Percentiles rank a stretch among this genome's conserved stretches.
phyloP scores from a whole-genome alignment of 2,113 vertebrate genomes.

The Phoenicopterus ruber region DNA sequence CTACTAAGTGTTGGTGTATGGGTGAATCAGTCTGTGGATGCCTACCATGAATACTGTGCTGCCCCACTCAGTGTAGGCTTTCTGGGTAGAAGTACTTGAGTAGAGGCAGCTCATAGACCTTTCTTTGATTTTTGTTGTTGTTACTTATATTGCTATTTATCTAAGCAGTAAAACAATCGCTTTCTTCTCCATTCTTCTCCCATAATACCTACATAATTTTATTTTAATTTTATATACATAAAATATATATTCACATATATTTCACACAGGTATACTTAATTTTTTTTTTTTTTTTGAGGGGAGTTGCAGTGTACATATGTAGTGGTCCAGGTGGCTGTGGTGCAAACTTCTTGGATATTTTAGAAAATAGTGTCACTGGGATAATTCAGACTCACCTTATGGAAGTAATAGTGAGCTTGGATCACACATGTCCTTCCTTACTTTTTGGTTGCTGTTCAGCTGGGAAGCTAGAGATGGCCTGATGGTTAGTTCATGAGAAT shows the following conservation, averaged over 20 bases:
- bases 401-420: background rate
- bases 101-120: background rate
- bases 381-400: background rate
- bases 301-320: background rate
- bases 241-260: background rate
- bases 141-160: background rate
- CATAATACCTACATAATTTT: background rate
- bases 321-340: background rate
- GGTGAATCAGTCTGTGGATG: background rate
- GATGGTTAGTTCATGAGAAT: background rate
- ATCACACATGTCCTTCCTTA: background rate
- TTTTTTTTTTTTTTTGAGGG: background rate
- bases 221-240: background rate
- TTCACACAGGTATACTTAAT: background rate
- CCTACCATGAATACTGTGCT: background rate
- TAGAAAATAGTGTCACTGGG: background rate
- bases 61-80: background rate
- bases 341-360: background rate
- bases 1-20: background rate
- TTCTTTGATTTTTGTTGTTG: background rate
- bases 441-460: background rate
- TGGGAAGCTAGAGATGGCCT: background rate
- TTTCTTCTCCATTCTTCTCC: background rate
- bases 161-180: background rate
- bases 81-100: background rate